Base-by-base conservation (phyloP, 2,113 vertebrate genomes). In the Chamaetylas fuelleborni region DNA sequence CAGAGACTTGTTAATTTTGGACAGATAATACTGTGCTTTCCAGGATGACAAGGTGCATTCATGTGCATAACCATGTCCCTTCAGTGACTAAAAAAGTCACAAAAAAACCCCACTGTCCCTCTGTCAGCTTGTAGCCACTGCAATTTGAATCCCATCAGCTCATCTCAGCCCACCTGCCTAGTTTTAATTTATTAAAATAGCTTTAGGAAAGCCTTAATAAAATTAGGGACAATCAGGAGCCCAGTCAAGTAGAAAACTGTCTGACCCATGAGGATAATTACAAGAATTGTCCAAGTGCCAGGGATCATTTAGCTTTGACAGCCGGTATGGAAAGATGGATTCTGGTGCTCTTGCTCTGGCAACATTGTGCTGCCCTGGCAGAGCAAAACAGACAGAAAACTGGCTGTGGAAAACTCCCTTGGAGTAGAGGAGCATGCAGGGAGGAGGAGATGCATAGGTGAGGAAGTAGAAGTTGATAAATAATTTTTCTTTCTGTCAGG, bases 151-250 rank as follows among this genome's bases (percentile, higher is more conserved):
- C 43, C 62, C 16, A 20, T 92, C 6, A 4, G 42, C 71, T 79
- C 65, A 25, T 73, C 70, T 82, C 25, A 53, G 38, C 25, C 73
- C 24, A 71, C 62, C 62, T 84, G 42, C 14, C 6, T n/a, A 42
- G n/a, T 29, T 93, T 47, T 88, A 83, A 80, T 61, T 85, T 81
- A 72, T 96, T 86, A 71, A 91, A 92, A 89, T 81, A 93, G 72
- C 40, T 87, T 28, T 80, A 50, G 64, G 42, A 83, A 25, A 82
- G 17, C 31, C 53, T 51, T 91, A 90, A 92, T 94, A 82, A 95
- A 93, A 89, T 88, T 67, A 93, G 51, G 38, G 53, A 61, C 71
- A 69, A 78, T 93, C 60, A 73, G 90, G 65, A 92, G 38, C 82
- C 82, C 91, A 88, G 64, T 96, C 69, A 92, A 78, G 74, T 77